phyloP scores from a whole-genome alignment of 2,888 invertebrate species.

The Ctena decussata region DNA sequence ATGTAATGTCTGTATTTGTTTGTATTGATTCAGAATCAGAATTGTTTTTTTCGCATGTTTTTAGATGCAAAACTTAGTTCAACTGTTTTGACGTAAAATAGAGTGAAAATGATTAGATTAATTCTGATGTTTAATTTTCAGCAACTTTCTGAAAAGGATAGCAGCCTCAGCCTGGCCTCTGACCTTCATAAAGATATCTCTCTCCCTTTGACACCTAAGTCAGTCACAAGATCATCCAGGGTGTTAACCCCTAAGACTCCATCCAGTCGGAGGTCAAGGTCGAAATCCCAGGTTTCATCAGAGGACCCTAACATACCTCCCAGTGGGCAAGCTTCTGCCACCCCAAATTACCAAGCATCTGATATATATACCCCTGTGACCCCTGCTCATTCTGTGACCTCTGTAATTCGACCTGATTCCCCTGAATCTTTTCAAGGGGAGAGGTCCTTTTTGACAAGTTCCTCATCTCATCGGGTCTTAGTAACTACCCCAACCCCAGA shows the following conservation, averaged over 20 bases:
- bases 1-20: too few species aligned
- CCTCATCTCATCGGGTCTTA: background rate
- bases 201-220: background rate
- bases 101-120: too few species aligned
- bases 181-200: background rate
- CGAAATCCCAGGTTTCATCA: background rate
- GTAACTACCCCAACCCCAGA: slow-evolving; percentile 3
- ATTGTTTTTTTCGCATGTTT: too few species aligned
- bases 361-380: background rate
- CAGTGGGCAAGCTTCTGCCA: background rate
- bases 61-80: too few species aligned
- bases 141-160: background rate
- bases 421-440: background rate
- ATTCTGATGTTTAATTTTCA: slow-evolving; percentile 11
- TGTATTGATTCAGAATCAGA: too few species aligned
- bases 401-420: background rate
- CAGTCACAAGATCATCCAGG: background rate
- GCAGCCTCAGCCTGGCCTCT: background rate
- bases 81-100: too few species aligned
- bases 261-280: background rate
- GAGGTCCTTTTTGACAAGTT: background rate
- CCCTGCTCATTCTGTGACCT: slow-evolving; percentile 3
- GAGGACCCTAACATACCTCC: background rate
- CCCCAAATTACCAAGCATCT: background rate
- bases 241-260: background rate